phyloP scores from a whole-genome alignment of 2,113 vertebrate genomes.

The Chaetorhynchus papuensis region DNA sequence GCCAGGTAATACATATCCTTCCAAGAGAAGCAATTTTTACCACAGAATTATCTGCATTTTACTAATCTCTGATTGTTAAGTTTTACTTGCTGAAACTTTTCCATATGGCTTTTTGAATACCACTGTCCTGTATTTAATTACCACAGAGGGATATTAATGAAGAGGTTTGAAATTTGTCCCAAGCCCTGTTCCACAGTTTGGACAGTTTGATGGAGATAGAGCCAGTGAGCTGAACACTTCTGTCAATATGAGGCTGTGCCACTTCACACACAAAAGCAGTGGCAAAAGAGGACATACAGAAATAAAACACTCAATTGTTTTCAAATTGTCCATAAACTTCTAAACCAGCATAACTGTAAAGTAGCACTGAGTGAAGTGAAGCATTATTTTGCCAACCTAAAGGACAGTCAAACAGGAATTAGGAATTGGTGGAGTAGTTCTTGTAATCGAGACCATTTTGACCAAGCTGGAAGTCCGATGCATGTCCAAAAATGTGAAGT shows the following conservation, averaged over 20 bases:
- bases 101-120: slow-evolving; percentile 32
- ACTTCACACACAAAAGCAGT: background rate
- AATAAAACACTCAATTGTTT: background rate
- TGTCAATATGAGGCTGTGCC: background rate
- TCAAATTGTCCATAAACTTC: background rate
- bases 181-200: background rate
- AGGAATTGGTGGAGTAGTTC: background rate
- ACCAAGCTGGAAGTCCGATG: background rate
- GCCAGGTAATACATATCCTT: slow-evolving; percentile 53
- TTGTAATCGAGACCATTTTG: background rate
- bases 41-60: slow-evolving; percentile 32
- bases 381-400: background rate
- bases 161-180: background rate
- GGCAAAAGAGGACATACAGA: background rate
- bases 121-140: slow-evolving; percentile 61
- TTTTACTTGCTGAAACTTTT: slow-evolving; percentile 46
- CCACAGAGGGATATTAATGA: slow-evolving; percentile 41
- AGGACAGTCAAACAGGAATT: background rate
- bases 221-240: background rate
- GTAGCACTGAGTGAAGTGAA: background rate
- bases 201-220: background rate
- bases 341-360: background rate
- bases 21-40: slow-evolving; percentile 44
- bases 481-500: background rate
- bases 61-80: slow-evolving; percentile 31